Conservation (phyloP, 2,113 vertebrate genomes). For the Apus apus region DNA sequence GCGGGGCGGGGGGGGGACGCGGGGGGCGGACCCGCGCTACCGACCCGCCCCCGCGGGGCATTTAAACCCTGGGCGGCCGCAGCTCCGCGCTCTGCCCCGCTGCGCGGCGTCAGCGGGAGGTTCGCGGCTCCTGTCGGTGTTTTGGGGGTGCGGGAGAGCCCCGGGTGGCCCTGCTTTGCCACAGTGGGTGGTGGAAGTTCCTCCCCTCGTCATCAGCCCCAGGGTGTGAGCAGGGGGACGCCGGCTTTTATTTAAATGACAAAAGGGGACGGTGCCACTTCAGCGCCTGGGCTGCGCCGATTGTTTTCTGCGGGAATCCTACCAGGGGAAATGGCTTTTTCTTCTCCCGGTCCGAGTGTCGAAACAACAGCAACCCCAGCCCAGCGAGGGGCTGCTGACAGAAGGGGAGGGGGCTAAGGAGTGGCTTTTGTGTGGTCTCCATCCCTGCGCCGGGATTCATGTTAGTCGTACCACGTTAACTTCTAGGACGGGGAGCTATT, state of each 20-base stretch:
- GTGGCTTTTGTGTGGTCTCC: neutral
- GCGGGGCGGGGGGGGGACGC: neutral
- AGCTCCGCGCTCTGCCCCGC: neutral
- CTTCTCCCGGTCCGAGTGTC: neutral
- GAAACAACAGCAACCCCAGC: accelerated
- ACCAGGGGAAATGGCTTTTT: neutral
- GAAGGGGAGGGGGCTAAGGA: neutral
- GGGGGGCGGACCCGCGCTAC: neutral
- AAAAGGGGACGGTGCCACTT: neutral
- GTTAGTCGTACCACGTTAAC: accelerated
- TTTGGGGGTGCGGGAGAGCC: neutral
- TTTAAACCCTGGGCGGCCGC: conserved; percentile 7
- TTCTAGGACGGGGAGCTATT: accelerated
- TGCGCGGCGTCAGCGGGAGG: accelerated
- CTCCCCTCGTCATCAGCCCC: neutral
- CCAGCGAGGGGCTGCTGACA: accelerated
- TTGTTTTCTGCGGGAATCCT: neutral
- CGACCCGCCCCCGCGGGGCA: conserved; percentile 22
- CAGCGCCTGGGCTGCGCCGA: neutral
- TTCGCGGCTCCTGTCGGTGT: neutral
- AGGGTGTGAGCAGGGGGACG: neutral
- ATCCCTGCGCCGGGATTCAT: accelerated
- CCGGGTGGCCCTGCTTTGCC: neutral
- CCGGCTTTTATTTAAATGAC: neutral
- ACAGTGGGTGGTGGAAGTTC: neutral